These are phyloP conservation scores for Mycalesis mineus DNA, from an alignment of 2,888 invertebrate species.

Conservation along the genomic window DNA sequence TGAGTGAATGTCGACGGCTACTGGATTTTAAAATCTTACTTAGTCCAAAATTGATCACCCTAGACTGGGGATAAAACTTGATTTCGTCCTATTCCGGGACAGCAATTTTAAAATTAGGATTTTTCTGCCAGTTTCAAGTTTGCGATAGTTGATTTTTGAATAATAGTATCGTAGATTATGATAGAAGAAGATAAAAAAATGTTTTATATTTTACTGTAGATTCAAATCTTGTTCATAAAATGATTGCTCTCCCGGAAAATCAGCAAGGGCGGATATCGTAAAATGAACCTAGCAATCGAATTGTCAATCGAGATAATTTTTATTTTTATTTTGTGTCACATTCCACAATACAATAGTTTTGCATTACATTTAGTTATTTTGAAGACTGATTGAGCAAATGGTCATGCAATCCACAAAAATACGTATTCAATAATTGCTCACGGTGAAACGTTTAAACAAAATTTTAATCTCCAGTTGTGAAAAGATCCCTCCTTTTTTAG, in stretches of 20 bases:
- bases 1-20: conserved; percentile 80
- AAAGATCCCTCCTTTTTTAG: conserved; percentile 74
- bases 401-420: conserved; percentile 39
- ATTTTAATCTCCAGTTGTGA: conserved; percentile 62
- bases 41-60: conserved; percentile 39
- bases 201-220: conserved; percentile 34
- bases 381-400: conserved; percentile 70
- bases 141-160: conserved; percentile 51
- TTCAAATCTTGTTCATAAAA: conserved; percentile 26
- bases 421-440: conserved; percentile 67
- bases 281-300: conserved; percentile 25
- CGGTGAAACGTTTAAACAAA: conserved; percentile 39
- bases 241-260: conserved; percentile 54
- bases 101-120: conserved; percentile 67
- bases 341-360: conserved; percentile 56
- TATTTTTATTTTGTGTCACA: conserved; percentile 51
- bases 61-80: conserved; percentile 27
- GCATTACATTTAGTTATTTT: conserved; percentile 66
- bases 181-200: conserved; percentile 53
- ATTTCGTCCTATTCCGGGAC: conserved; percentile 71
- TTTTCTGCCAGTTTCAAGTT: conserved; percentile 60
- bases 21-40: conserved; percentile 39
- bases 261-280: conserved; percentile 15
- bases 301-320: conserved; percentile 3
- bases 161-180: conserved; percentile 39